Conservation (phyloP, 2,113 vertebrate genomes). For the human region GRCh38 chr11:11311001-11311500, state of each 20-base stretch:
- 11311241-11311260: background rate
- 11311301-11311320: background rate
- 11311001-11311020: background rate
- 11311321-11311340: background rate
- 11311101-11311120: background rate
- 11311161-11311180: background rate
- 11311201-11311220: no score
- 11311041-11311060: background rate
- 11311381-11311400: background rate
- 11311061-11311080: background rate
- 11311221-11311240: background rate
- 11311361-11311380: accelerated
- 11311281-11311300: background rate
- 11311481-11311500: background rate
- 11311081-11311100: background rate
- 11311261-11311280: background rate
- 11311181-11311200: background rate
- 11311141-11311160: background rate
- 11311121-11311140: background rate
- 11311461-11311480: background rate
- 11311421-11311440: no score
- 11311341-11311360: accelerated
- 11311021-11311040: background rate
- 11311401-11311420: background rate
- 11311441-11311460: background rate